These are phyloP conservation scores for Chelonoidis abingdonii DNA, from an alignment of 2,113 vertebrate genomes.

Conservation along the genomic window DNA sequence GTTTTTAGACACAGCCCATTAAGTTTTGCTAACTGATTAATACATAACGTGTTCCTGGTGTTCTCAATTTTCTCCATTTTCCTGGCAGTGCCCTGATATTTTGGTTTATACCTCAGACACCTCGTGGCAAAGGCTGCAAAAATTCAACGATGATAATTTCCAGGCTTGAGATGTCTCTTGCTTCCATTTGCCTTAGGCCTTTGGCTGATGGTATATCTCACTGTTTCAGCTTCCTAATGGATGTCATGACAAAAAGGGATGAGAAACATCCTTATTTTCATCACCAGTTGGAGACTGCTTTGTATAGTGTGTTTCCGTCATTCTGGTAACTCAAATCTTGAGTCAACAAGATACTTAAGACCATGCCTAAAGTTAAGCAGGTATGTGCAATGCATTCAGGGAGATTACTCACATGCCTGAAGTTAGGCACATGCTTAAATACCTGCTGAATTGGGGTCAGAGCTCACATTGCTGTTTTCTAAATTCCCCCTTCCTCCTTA, in stretches of 20 bases:
- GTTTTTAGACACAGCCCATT: slow-evolving; percentile 71
- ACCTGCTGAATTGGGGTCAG: slow-evolving; percentile 51
- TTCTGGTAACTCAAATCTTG: not conserved
- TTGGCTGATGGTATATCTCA: not conserved
- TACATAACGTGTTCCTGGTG: slow-evolving; percentile 43
- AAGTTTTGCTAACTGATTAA: slow-evolving; percentile 57
- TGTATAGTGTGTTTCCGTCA: slow-evolving; percentile 2
- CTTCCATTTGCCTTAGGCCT: not conserved
- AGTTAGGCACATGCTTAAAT: slow-evolving; percentile 24
- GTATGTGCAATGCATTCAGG: not conserved
- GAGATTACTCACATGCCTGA: slow-evolving; percentile 51
- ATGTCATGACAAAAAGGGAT: not conserved
- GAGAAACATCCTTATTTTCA: slow-evolving; percentile 25
- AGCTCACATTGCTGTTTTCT: slow-evolving; percentile 38
- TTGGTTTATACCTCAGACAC: not conserved
- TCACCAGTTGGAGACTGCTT: slow-evolving; percentile 31
- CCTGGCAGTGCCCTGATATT: slow-evolving; percentile 4
- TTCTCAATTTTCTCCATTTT: slow-evolving; percentile 48
- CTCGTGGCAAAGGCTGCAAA: slow-evolving; percentile 7
- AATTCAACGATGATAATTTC: slow-evolving; percentile 7
- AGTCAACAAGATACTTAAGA: slow-evolving; percentile 46
- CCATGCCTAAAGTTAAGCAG: slow-evolving; percentile 18
- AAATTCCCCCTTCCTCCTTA: not conserved
- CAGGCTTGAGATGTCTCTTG: not conserved
- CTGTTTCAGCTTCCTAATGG: not conserved